Base-by-base conservation (phyloP, 2,888 invertebrate species). In the Rhingia campestris region DNA sequence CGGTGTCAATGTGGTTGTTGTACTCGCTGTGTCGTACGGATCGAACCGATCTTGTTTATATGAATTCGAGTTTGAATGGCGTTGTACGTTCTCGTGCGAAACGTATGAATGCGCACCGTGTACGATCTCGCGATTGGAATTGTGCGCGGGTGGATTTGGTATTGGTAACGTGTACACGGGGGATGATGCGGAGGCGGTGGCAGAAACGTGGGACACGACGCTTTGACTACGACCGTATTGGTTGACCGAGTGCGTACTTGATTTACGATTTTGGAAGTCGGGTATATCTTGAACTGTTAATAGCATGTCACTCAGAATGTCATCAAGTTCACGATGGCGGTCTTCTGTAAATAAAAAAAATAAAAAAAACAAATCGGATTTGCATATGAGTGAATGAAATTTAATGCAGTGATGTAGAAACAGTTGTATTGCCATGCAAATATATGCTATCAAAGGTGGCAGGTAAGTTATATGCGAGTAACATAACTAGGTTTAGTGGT, bases 231-330 rank as follows among this genome's bases (percentile, higher is more conserved):
- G 86, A 63, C 79, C 61, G 75, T 79, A 72, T 61, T 67, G 79
- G 56, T 74, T 86, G 33, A 73, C 61, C 53, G 86, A 76, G 74
- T 86, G 86, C 67, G 86, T 76, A 75, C 81, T 86, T 47, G 77
- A 43, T 75, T 87, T 86, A 82, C 86, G 86, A 76, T 88, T 87
- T 85, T 86, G 81, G 58, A 88, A 87, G 89, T 94, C 94, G 88
- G 95, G 95, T 90, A 96, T 95, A 91, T 96, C 95, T 93, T 96
- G 95, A 90, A 96, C 96, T 85, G 97, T 97, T 88, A 95, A 94
- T 93, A 96, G 94, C 96, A 97, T 96, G 91, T 96, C 96, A 89
- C 95, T 94, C 87, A 97, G 94, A 88, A 96, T 94, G 91, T 96
- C 95, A 93, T 97, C 96, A 90, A 97, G 94, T 92, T 96, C 96